phyloP scores from a whole-genome alignment of 2,888 invertebrate genomes.

The Andricus curvator region DNA sequence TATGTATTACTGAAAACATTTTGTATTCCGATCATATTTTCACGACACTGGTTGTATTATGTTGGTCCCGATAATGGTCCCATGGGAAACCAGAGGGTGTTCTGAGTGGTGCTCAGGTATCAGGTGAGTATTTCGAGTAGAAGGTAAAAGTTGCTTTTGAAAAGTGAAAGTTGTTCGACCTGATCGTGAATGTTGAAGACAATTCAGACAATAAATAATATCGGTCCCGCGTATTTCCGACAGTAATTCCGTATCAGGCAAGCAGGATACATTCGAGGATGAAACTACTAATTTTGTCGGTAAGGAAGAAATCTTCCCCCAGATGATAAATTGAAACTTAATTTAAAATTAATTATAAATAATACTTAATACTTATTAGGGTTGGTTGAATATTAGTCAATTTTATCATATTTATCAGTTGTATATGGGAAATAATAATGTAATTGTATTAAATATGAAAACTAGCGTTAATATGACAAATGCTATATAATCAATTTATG shows the following conservation, averaged over 20 bases:
- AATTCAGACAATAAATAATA: slow-evolving; percentile 54
- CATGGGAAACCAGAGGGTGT: slow-evolving; percentile 73
- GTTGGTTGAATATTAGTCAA: too few relatives aligned
- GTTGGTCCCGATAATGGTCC: slow-evolving; percentile 58
- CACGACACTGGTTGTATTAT: slow-evolving; percentile 2
- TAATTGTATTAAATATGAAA: too few relatives aligned
- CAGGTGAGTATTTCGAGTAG: slow-evolving; percentile 59
- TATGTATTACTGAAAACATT: too few relatives aligned
- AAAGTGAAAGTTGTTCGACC: slow-evolving; percentile 16
- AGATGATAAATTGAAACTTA: background rate
- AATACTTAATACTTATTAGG: too few relatives aligned
- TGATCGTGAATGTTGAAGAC: slow-evolving; percentile 29
- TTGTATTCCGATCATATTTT: background rate
- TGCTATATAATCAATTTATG: too few relatives aligned
- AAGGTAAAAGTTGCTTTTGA: slow-evolving; percentile 39
- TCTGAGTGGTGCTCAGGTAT: slow-evolving; percentile 69
- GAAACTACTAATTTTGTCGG: background rate
- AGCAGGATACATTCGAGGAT: slow-evolving; percentile 41
- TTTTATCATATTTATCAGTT: too few relatives aligned
- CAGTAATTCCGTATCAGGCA: slow-evolving; percentile 58
- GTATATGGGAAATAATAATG: too few relatives aligned
- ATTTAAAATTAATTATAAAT: background rate
- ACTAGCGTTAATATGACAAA: too few relatives aligned
- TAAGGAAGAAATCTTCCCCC: background rate
- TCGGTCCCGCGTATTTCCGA: slow-evolving; percentile 57